phyloP scores from a whole-genome alignment of 2,797 vertebrate species.

The Micrastur ruficollis region DNA sequence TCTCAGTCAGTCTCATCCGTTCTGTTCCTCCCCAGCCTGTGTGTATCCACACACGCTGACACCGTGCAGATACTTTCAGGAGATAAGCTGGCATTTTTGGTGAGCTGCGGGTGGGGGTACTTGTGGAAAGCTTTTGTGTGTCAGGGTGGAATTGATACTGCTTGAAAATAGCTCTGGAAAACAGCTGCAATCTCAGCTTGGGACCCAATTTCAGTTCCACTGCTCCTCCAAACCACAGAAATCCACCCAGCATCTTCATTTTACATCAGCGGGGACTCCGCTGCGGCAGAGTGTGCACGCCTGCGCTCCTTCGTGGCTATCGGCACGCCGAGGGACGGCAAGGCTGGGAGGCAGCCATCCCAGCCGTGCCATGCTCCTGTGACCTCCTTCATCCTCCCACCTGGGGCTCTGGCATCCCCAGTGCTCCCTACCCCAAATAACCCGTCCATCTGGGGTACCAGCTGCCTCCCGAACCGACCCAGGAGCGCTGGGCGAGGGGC shows the following conservation, averaged over 20 bases:
- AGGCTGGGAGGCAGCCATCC: background rate
- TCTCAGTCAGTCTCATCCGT: fast-evolving
- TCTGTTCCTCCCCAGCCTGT: background rate
- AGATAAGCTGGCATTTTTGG: background rate
- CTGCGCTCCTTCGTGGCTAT: background rate
- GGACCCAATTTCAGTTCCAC: background rate
- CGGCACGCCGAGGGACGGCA: background rate
- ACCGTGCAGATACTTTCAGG: background rate
- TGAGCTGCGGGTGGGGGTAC: background rate
- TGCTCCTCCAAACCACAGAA: background rate
- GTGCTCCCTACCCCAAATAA: background rate
- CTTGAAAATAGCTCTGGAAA: background rate
- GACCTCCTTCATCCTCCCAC: background rate
- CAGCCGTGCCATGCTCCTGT: background rate
- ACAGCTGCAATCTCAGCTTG: background rate
- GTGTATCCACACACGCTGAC: background rate
- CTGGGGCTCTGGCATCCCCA: background rate
- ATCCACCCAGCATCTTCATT: background rate
- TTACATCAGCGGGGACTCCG: background rate
- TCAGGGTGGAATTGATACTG: background rate
- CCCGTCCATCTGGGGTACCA: no score
- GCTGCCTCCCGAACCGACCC: background rate
- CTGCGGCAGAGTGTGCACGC: background rate
- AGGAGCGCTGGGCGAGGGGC: fast-evolving
- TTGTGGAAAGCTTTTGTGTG: background rate